Base-by-base conservation (phyloP, 2,113 vertebrate species). In the Crotalus viridis region DNA sequence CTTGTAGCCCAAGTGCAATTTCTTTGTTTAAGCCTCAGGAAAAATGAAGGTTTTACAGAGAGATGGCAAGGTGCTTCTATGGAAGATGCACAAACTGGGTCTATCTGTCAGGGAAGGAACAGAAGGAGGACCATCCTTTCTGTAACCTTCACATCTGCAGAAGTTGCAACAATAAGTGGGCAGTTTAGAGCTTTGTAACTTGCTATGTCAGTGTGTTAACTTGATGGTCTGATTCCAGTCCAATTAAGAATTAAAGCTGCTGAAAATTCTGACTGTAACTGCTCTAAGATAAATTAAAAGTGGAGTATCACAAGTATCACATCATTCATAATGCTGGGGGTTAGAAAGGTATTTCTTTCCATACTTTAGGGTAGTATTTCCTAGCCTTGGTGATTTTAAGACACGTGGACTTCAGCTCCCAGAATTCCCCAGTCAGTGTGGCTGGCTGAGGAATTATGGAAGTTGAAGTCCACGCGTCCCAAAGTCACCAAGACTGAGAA, bases 11-110 rank as follows among this genome's bases (percentile, higher is more conserved):
- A 2, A 52, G 52, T 9, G 64, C 81, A 89, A 89, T 92, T 90
- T 91, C 94, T 93, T 92, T 93, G 52, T 54, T 33, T 28, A 81
- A 94, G 91, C 61, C 88, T 24, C 15, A 1, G 57, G 81, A 93
- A 92, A 94, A 94, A 94, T 33, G 89, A 88, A 88, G 85, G 46
- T 59, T 92, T 89, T 86, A 90, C 51, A 19, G 26, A 86, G 91
- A 56, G 61, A 51, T 24, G 33, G 55, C 3, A 9, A 33, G 59
- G 85, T 10, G 54, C 64, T 26, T 91, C 43, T 52, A 22, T 52
- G 21, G 21, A 13, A 90, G 89, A 88, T n/a, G n/a, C 46, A 54
- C 56, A 93, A 7, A 28, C 46, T 17, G 26, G 39, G 17, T 64
- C 33, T 93, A 51, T 87, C 48, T 93, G 81, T 48, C 56, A 90